Evolutionary conservation across 2,888 invertebrate genomes (phyloP).

Genomic region (Xestia sexstrigata): DNA sequence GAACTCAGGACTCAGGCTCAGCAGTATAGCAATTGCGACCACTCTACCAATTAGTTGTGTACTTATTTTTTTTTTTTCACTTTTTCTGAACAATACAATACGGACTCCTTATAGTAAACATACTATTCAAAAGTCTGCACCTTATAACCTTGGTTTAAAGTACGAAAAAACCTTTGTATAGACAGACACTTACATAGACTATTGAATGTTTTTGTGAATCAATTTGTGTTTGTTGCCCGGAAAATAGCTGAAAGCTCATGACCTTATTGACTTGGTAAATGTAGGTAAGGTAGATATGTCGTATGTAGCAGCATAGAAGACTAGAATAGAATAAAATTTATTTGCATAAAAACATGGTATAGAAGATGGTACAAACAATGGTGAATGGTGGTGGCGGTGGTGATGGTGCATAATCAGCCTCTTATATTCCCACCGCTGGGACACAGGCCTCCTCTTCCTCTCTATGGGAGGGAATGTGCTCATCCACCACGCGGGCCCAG

Average conservation of each 20-base stretch:
- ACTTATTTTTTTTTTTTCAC: not conserved
- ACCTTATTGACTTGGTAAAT: no score
- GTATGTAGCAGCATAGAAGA: no score
- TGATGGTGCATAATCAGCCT: no score
- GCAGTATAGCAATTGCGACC: not conserved
- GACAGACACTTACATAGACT: not conserved
- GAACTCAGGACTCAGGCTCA: not conserved
- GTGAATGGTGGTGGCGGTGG: no score
- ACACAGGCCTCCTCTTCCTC: no score
- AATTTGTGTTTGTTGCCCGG: not conserved
- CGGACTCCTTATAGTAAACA: not conserved
- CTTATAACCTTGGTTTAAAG: not conserved
- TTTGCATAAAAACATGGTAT: no score
- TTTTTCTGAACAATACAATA: not conserved
- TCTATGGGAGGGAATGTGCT: no score
- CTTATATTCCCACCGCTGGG: no score
- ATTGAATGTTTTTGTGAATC: not conserved
- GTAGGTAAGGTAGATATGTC: no score
- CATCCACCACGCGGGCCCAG: no score
- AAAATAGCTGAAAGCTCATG: not conserved
- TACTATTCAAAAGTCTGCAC: not conserved
- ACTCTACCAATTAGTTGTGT: not conserved
- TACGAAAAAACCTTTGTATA: not conserved
- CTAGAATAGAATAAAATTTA: no score
- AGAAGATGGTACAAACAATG: no score